These are phyloP conservation scores for Globia sparganii DNA, from an alignment of 2,888 invertebrate species.

Conservation along the genomic window DNA sequence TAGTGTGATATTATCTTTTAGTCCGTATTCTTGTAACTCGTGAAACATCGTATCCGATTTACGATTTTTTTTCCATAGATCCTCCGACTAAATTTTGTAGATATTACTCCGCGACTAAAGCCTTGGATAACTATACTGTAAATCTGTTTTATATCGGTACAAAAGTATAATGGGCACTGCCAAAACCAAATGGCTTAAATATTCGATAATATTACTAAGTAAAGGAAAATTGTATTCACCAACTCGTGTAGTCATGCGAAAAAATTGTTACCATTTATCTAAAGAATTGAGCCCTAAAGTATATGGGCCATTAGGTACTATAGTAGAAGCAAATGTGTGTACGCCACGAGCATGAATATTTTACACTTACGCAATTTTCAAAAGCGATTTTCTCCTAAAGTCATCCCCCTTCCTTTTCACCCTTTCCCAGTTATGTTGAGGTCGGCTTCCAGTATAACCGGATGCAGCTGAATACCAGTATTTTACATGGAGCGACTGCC, in stretches of 20 bases:
- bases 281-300: not conserved
- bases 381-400: not conserved
- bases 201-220: not conserved
- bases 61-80: not conserved
- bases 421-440: not conserved
- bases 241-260: not conserved
- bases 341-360: not conserved
- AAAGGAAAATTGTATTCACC: conserved; percentile 11
- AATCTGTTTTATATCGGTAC: not conserved
- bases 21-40: not conserved
- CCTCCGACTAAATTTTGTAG: not conserved
- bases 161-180: not conserved
- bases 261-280: not conserved
- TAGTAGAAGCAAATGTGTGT: not conserved
- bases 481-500: not conserved
- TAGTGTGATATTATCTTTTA: no score
- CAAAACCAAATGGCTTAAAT: not conserved
- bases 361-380: not conserved
- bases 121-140: no score
- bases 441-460: not conserved
- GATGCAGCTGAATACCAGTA: not conserved
- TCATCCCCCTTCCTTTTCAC: not conserved
- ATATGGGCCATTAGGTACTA: not conserved
- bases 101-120: not conserved
- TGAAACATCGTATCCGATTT: not conserved